Evolutionary conservation across 2,113 vertebrate genomes (phyloP), one percentile per base, ranked within the genome.

Genomic region (Cryptoleucopteryx plumbea): DNA sequence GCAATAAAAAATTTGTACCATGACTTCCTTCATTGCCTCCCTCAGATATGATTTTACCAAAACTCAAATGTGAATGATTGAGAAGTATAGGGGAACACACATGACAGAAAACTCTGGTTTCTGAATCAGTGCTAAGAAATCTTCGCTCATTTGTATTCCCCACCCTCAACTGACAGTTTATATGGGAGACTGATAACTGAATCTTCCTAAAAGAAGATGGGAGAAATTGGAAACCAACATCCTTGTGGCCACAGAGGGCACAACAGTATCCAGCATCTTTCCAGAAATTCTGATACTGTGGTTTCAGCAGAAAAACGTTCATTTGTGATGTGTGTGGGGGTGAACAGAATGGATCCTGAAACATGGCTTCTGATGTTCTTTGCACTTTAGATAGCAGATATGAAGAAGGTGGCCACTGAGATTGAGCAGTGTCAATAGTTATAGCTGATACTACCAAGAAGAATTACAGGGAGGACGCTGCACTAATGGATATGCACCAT

Each of bases 401-500:
- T 16, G 66, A 71, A 85, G 25, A n/a, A 74, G 25, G 21, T 63
- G 63, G 13, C 17, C 47, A 53, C 29, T 55, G 62, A 65, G 15
- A 38, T 13, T 21, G 42, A 18, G 18, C 36, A 55, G 14, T 31
- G 15, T 42, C 36, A 62, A 59, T n/a, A 48, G 9, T 50, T 31
- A 40, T 2, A 78, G 23, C 5, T 17, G 22, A 15, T 36, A 47
- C 20, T 83, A 36, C 16, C 38, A 82, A 47, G 52, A 78, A 40
- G 16, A 40, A 36, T 42, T 68, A 62, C 31, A 58, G 55, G 13
- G 10, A 50, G 8, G 11, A 23, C 1, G 0, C 13, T 77, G 31
- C 9, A 26, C 13, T 73, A 47, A 42, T 16, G 20, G 8, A 11
- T 26, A 22, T 0, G 1, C 12, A 36, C 14, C 7, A 1, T 19